Conservation (phyloP, 2,888 invertebrate genomes). For the Corythucha ciliata region DNA sequence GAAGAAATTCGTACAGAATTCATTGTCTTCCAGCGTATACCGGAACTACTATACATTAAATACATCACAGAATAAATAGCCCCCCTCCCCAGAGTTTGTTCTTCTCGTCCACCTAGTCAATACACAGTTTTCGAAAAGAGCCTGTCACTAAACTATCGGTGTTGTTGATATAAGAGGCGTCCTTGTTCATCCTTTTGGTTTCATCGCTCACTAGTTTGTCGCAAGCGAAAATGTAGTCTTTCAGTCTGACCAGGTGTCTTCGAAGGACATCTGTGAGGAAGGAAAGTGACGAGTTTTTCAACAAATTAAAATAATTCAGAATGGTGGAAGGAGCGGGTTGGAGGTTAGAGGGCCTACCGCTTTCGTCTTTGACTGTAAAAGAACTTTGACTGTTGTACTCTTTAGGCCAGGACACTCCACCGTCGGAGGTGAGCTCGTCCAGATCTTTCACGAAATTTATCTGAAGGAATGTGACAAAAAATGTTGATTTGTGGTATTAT, state of each 20-base stretch:
- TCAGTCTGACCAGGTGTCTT: constrained; percentile 29
- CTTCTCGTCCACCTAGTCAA: too few relatives aligned
- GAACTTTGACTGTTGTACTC: constrained; percentile 32
- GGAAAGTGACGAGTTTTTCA: too few relatives aligned
- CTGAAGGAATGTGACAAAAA: constrained; percentile 27
- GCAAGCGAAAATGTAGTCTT: constrained; percentile 32
- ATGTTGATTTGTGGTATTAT: too few relatives aligned
- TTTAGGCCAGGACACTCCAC: constrained; percentile 31
- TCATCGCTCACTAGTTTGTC: constrained; percentile 29
- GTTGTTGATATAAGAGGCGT: constrained; percentile 11
- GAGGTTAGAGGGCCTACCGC: background rate
- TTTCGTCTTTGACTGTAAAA: constrained; percentile 27
- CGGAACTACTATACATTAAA: too few relatives aligned
- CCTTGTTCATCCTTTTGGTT: constrained; percentile 26
- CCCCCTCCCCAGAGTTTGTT: too few relatives aligned
- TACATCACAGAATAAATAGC: too few relatives aligned
- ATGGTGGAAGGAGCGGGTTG: background rate
- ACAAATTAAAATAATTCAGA: background rate
- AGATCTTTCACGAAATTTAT: constrained; percentile 32
- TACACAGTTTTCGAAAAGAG: constrained; percentile 33
- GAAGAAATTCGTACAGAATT: too few relatives aligned
- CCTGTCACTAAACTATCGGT: constrained; percentile 28
- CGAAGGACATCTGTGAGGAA: constrained; percentile 34
- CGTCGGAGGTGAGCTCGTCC: constrained; percentile 30
- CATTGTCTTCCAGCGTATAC: too few relatives aligned